A percentile compares a stretch with the other conserved stretches of the same genome.
phyloP scores from a whole-genome alignment of 2,113 vertebrate species.

The Ahaetulla prasina region DNA sequence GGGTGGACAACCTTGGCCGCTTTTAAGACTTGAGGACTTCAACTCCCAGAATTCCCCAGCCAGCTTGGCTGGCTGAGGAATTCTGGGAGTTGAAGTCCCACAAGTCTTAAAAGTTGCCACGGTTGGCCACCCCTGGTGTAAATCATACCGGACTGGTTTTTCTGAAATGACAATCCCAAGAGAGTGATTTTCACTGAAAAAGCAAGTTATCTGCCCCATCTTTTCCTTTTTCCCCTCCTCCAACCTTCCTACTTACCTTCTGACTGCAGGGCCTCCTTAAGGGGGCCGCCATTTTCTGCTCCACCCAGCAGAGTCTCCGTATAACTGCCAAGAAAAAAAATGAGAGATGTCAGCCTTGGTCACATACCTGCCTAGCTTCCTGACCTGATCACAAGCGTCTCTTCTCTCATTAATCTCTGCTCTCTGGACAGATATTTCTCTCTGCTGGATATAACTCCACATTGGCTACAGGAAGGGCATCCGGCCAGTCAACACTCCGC shows the following conservation, averaged over 20 bases:
- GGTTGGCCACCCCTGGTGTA: not conserved
- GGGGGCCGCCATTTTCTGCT: slow-evolving; percentile 52
- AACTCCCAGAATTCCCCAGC: not conserved
- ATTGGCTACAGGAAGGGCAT: too few relatives aligned
- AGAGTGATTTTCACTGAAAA: not conserved
- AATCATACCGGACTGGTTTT: not conserved
- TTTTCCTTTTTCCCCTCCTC: not conserved
- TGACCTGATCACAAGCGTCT: not conserved
- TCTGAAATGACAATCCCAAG: not conserved
- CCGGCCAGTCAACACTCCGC: too few relatives aligned
- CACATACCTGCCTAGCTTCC: not conserved
- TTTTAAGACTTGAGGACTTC: not conserved
- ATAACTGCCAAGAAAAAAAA: slow-evolving; percentile 21
- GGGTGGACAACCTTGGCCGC: not conserved
- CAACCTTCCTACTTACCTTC: slow-evolving; percentile 50
- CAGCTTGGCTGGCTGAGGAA: not conserved
- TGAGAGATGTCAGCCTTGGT: not conserved
- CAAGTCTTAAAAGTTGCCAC: not conserved
- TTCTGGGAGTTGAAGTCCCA: not conserved
- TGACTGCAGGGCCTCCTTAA: slow-evolving; percentile 39
- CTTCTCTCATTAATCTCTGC: too few relatives aligned
- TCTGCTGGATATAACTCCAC: too few relatives aligned
- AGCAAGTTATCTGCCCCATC: not conserved
- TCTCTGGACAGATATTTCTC: not conserved
- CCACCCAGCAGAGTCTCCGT: slow-evolving; percentile 50